Evolutionary conservation across 1,140 invertebrate species (phyloP).

Genomic region (Drosophila subpulchrella): DNA sequence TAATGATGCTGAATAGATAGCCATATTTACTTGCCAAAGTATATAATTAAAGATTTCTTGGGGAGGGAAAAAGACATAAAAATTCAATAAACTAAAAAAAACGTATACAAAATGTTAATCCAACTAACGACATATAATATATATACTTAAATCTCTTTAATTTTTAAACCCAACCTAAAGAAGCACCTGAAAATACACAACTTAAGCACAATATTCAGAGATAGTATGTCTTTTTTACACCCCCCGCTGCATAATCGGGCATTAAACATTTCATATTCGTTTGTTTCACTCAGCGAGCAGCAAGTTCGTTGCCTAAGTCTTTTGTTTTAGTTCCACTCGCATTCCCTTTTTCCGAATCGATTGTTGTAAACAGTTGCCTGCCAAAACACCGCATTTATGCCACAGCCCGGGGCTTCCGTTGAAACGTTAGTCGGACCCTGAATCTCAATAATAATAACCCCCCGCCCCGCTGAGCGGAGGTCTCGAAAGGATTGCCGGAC

Average conservation of each 20-base stretch:
- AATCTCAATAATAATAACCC: slow-evolving; percentile 55
- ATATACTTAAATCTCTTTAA: no score
- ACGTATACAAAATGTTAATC: not conserved
- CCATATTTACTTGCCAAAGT: slow-evolving; percentile 8
- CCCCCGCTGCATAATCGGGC: slow-evolving; percentile 19
- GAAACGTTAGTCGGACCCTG: slow-evolving; percentile 43
- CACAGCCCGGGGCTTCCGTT: slow-evolving; percentile 63
- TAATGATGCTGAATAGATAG: slow-evolving; percentile 46
- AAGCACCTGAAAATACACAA: slow-evolving; percentile 9
- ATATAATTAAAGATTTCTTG: not conserved
- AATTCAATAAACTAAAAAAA: not conserved
- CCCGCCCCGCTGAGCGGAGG: slow-evolving; percentile 35
- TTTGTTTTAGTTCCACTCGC: slow-evolving; percentile 52
- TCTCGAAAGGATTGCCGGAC: slow-evolving; percentile 34
- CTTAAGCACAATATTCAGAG: not conserved
- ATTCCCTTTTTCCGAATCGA: slow-evolving; percentile 12
- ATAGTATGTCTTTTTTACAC: not conserved
- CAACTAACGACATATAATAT: no score
- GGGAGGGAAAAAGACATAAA: not conserved
- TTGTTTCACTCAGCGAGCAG: slow-evolving; percentile 12
- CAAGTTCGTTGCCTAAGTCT: slow-evolving; percentile 71
- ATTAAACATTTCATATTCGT: slow-evolving; percentile 25
- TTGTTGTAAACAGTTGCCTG: slow-evolving; percentile 54
- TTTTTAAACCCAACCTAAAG: not conserved
- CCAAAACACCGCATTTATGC: slow-evolving; percentile 57